Evolutionary conservation across 1,140 invertebrate genomes (phyloP).

Genomic region (Hydropsyche tenuis): DNA sequence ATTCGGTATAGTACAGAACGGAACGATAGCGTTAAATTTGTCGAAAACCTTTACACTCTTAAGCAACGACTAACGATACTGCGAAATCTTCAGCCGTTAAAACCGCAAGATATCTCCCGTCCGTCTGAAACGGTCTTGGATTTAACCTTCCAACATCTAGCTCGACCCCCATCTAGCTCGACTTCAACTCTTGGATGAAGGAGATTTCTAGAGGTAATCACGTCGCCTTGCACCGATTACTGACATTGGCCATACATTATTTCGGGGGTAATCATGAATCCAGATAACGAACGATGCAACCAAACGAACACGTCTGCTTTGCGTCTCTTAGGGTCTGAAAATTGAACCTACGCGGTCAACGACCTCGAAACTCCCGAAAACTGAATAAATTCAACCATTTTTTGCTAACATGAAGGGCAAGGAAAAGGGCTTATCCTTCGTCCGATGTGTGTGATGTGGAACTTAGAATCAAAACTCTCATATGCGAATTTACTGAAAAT

Average conservation of each 20-base stretch:
- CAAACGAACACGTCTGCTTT: slow-evolving; percentile 9
- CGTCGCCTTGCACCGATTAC: slow-evolving; percentile 47
- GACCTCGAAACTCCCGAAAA: not conserved
- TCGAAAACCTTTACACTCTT: slow-evolving; percentile 24
- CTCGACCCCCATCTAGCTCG: not conserved
- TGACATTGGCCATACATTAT: slow-evolving; percentile 47
- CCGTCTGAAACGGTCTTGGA: slow-evolving; percentile 26
- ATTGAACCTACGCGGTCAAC: not conserved
- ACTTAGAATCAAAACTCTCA: too few species aligned
- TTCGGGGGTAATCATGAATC: slow-evolving; percentile 41
- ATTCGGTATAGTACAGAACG: too few species aligned
- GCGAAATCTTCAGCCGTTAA: slow-evolving; percentile 38
- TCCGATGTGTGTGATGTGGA: too few species aligned
- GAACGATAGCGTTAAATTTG: slow-evolving; percentile 16
- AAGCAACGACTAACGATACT: slow-evolving; percentile 26
- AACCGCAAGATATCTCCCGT: slow-evolving; percentile 41
- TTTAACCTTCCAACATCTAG: slow-evolving; percentile 3
- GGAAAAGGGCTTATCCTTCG: too few species aligned
- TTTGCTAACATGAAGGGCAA: too few species aligned
- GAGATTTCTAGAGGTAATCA: slow-evolving; percentile 42
- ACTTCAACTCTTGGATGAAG: not conserved
- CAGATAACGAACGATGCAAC: slow-evolving; percentile 34
- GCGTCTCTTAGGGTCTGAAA: slow-evolving; percentile 14
- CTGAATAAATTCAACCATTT: too few species aligned
- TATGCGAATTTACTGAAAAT: too few species aligned